Conservation (phyloP, 2,888 invertebrate species). For the Ischnura elegans region DNA sequence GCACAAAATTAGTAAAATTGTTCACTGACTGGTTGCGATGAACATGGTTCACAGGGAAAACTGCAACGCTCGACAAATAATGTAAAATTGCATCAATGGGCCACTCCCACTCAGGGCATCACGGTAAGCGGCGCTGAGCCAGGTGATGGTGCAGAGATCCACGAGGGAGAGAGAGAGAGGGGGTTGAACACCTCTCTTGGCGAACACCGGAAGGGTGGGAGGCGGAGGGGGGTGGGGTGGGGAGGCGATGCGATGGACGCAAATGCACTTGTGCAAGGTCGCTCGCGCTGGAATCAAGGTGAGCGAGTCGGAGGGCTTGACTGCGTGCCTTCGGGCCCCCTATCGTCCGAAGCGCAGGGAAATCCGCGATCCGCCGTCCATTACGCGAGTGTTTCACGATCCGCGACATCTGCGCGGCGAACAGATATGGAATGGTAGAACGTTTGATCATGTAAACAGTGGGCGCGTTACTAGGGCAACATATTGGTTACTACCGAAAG, state of each 20-base stretch:
- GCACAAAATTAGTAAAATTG: too few relatives aligned
- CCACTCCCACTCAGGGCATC: neutral
- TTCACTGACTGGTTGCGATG: too few relatives aligned
- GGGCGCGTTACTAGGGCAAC: too few relatives aligned
- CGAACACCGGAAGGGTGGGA: neutral
- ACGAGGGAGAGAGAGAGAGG: neutral
- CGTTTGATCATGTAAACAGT: too few relatives aligned
- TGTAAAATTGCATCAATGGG: neutral
- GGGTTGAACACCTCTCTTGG: neutral
- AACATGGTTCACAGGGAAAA: too few relatives aligned
- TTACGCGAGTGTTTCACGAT: neutral
- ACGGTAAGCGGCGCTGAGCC: neutral
- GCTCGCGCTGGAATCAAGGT: neutral
- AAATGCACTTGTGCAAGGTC: slow-evolving; percentile 18
- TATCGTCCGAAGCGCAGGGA: neutral
- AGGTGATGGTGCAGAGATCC: neutral
- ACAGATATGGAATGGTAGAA: too few relatives aligned
- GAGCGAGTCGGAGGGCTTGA: neutral
- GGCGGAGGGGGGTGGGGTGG: neutral
- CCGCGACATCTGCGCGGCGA: too few relatives aligned
- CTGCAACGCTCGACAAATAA: too few relatives aligned
- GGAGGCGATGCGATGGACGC: neutral
- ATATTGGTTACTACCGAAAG: too few relatives aligned
- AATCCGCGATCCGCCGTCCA: neutral
- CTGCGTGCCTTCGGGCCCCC: too few relatives aligned